A percentile compares a stretch with the other conserved stretches of the same genome.
Conservation (phyloP, 2,888 invertebrate genomes). For the Oxycera nigricornis region DNA sequence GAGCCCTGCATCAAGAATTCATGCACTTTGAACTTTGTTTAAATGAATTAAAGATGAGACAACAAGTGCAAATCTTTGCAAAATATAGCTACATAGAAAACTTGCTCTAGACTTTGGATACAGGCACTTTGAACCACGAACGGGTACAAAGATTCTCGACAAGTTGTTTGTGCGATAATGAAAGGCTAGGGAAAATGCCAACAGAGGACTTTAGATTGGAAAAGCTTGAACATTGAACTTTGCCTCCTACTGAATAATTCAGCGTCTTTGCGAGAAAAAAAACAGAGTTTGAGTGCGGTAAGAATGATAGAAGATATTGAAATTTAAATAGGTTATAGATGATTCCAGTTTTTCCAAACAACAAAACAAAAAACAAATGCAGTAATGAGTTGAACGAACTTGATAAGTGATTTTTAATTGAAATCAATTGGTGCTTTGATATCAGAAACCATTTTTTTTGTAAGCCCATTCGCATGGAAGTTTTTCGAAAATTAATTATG, state of each 20-base stretch:
- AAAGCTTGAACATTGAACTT: slow-evolving; percentile 32
- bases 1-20: slow-evolving; percentile 38
- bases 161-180: not conserved
- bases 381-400: too few species aligned
- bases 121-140: not conserved
- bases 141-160: slow-evolving; percentile 5
- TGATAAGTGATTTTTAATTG: too few species aligned
- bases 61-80: slow-evolving; percentile 39
- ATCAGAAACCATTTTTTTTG: too few species aligned
- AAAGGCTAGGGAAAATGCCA: not conserved
- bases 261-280: too few species aligned
- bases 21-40: slow-evolving; percentile 40
- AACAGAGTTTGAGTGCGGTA: too few species aligned
- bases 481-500: too few species aligned
- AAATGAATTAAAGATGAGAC: slow-evolving; percentile 44
- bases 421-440: too few species aligned
- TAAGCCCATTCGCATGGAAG: too few species aligned
- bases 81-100: slow-evolving; percentile 11
- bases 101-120: not conserved
- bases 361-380: too few species aligned
- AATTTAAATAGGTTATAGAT: too few species aligned
- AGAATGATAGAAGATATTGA: too few species aligned
- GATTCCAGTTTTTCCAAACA: too few species aligned
- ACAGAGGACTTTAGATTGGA: not conserved
- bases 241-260: slow-evolving; percentile 34